Conservation (phyloP, 2,888 invertebrate genomes). For the Drosophila conformis region DNA sequence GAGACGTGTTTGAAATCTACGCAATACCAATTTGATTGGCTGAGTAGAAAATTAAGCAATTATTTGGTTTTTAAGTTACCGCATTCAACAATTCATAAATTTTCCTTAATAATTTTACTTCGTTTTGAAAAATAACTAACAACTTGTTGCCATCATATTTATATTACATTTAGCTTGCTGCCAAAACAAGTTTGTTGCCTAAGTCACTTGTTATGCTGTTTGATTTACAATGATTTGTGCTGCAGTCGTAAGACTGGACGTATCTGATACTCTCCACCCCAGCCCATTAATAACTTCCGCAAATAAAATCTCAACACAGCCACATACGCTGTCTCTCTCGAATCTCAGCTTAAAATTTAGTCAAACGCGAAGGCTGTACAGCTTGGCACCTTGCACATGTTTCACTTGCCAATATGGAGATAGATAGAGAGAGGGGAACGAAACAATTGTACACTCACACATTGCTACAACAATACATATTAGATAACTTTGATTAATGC, state of each 20-base stretch:
- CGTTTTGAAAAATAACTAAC: neutral
- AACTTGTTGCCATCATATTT: neutral
- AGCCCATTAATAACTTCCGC: constrained; percentile 67
- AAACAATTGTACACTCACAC: constrained; percentile 14
- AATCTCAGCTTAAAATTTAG: constrained; percentile 68
- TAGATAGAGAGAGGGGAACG: neutral
- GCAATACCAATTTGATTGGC: neutral
- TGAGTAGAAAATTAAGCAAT: neutral
- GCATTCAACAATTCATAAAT: neutral
- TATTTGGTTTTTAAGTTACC: neutral
- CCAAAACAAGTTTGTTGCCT: constrained; percentile 50
- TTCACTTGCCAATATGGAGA: constrained; percentile 49
- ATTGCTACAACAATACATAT: constrained; percentile 40
- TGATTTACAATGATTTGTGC: constrained; percentile 29
- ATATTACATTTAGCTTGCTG: constrained; percentile 6
- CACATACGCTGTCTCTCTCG: constrained; percentile 23
- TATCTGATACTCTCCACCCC: constrained; percentile 35
- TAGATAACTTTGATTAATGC: constrained; percentile 73
- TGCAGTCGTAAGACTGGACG: constrained; percentile 38
- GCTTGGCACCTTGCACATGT: constrained; percentile 57
- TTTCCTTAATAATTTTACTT: neutral
- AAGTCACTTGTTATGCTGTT: constrained; percentile 57
- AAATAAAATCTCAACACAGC: constrained; percentile 57
- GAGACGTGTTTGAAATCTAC: constrained; percentile 13
- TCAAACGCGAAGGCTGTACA: constrained; percentile 74